Evolutionary conservation across 1,140 invertebrate genomes (phyloP).

Genomic region (Drosophila nannoptera): DNA sequence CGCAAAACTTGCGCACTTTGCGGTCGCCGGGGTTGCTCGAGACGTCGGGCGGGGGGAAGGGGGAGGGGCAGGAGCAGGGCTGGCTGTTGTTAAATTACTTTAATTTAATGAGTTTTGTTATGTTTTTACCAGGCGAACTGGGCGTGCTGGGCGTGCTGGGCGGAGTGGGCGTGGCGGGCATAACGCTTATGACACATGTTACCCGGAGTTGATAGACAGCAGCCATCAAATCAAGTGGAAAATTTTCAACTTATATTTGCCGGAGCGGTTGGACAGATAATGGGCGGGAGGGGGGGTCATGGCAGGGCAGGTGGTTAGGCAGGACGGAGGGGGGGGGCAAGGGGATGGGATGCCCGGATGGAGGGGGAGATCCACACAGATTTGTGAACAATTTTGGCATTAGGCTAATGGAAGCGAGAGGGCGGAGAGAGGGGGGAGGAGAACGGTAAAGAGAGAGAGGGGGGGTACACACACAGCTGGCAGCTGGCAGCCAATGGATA

Average conservation of each 20-base stretch:
- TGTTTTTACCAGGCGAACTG: slow-evolving; percentile 22
- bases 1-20: slow-evolving; percentile 43
- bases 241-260: slow-evolving; percentile 26
- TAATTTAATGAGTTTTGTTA: slow-evolving; percentile 73
- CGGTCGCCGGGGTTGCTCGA: neutral
- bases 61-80: neutral
- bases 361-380: neutral
- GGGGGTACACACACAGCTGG: neutral
- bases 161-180: slow-evolving; percentile 30
- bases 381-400: neutral
- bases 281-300: neutral
- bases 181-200: slow-evolving; percentile 75
- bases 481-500: no score
- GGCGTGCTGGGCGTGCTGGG: neutral
- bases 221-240: slow-evolving; percentile 53
- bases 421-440: no score
- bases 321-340: neutral
- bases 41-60: neutral
- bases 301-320: neutral
- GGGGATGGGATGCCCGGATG: neutral
- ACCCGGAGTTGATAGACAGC: slow-evolving; percentile 38
- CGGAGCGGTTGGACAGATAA: neutral
- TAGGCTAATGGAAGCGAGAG: neutral
- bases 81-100: slow-evolving; percentile 62
- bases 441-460: no score